Evolutionary conservation across 2,113 vertebrate genomes (phyloP), one percentile per base, ranked within the genome.

Genomic region (Abramis brama): DNA sequence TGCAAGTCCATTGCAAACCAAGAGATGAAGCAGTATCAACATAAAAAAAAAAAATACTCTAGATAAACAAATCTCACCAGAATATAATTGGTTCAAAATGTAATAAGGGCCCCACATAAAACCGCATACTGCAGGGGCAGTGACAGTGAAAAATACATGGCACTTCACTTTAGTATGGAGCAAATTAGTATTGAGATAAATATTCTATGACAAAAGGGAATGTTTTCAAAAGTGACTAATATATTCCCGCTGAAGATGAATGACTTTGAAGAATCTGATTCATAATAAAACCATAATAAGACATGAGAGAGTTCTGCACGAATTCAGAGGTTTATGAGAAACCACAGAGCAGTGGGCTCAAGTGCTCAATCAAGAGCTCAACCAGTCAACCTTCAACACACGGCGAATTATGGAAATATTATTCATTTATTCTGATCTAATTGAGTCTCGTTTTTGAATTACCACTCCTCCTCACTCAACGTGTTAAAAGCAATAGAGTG

Each of bases 361-460:
- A 64, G 50, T 80, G 75, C 82, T 79, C 13, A 70, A 52, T 68
- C 55, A 64, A 79, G 39, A 43, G 52, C 66, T 79, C 66, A 84
- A 84, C 64, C 64, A 81, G 30, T 81, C 7, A 86, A 62, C 27
- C 77, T 88, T 85, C 89, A 84, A 89, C 86, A 88, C 64, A 73
- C 30, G 21, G 30, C 21, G 74, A 30, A 27, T 92, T 92, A 92
- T 92, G 91, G 87, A 92, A 93, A 93, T 91, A 57, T 1, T 62
- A 89, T 90, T 88, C 87, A 88, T 88, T 87, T 76, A 91, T 92
- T 93, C 57, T 83, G 83, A 90, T 93, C 87, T 90, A 90, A 82
- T 89, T 91, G 90, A 39, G 79, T 90, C 90, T 80, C 47, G n/a
- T 75, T 86, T 92, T 90, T 85, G 89, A 86, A 87, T 75, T 86